Base-by-base conservation (phyloP, 2,888 invertebrate species). In the Odontothrips loti region DNA sequence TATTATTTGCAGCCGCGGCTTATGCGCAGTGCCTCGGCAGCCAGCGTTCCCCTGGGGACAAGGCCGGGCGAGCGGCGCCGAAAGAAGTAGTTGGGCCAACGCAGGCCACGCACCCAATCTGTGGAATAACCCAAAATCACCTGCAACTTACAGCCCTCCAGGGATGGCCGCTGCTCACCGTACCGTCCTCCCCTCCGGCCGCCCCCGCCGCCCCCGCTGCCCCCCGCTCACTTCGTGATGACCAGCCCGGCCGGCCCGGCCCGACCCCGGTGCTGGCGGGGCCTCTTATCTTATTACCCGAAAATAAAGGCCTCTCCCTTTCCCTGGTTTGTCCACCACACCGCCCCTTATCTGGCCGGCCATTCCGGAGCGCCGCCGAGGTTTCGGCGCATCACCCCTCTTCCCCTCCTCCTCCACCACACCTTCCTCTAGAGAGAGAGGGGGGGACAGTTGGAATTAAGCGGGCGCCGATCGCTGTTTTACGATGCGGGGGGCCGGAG, bases 381-480 rank as follows among this genome's bases (percentile, higher is more conserved):
- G 34, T 43, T 43, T 43, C 34, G 2, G 51, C 9, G 51, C 48
- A 11, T 51, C 51, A 10, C 20, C 51, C 15, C 51, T 51, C 51
- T 48, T 9, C 20, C 51, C 20, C 51, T 1, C 51, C 1, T 20
- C 15, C 51, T 17, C 51, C 51, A 2, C 51, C 9, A 51, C 51
- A 20, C 51, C 15, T 20, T 20, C 51, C 51, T 17, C 51, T 43
- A 43, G 34, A 43, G 51, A 51, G 51, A 17, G 51, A 12, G 51
- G 9, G 51, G 58, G 58, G 15, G 12, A 15, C 58, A 17, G 58
- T 43, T 15, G n/a, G 58, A 58, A 58, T 58, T 58, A 58, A 58
- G 58, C 58, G 58, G 58, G 58, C 58, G 58, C 58, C 58, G 58
- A 58, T 58, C 58, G 58, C 58, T 58, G 58, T 58, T 58, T 58